Conservation (phyloP, 64 coral and sea anemone genomes). For the Dendronephthya gigantea region DNA sequence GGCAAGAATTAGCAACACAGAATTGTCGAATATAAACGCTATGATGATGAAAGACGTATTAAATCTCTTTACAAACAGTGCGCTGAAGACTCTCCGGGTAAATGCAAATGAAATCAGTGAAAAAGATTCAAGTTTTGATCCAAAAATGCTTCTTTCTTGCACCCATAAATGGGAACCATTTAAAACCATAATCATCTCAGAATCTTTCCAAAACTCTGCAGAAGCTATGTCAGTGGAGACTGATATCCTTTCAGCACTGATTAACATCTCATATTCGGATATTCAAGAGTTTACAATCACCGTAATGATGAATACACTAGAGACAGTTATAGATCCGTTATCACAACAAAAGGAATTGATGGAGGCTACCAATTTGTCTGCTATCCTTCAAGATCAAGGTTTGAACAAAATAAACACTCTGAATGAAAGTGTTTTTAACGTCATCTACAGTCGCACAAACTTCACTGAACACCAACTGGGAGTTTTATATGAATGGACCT, state of each 20-base stretch:
- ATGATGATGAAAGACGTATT: neutral
- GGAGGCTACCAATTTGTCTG: neutral
- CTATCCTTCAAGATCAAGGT: neutral
- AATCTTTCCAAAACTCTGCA: neutral
- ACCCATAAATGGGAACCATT: neutral
- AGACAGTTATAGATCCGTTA: neutral
- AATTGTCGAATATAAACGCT: neutral
- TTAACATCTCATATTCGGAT: neutral
- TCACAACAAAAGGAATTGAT: neutral
- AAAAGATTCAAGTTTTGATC: no score
- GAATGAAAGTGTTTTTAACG: neutral
- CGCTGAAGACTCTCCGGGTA: no score
- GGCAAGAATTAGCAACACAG: neutral
- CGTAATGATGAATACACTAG: neutral
- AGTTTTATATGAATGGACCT: neutral
- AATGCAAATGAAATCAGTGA: no score
- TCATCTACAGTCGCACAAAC: neutral
- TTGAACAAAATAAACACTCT: neutral
- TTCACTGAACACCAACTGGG: neutral
- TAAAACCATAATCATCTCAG: neutral
- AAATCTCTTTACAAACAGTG: neutral
- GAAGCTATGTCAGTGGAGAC: neutral
- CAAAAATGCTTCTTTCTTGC: no score
- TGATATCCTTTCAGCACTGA: neutral
- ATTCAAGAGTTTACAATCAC: neutral